Evolutionary conservation across 2,797 vertebrate species (phyloP).

Genomic region (Zalophus californianus): DNA sequence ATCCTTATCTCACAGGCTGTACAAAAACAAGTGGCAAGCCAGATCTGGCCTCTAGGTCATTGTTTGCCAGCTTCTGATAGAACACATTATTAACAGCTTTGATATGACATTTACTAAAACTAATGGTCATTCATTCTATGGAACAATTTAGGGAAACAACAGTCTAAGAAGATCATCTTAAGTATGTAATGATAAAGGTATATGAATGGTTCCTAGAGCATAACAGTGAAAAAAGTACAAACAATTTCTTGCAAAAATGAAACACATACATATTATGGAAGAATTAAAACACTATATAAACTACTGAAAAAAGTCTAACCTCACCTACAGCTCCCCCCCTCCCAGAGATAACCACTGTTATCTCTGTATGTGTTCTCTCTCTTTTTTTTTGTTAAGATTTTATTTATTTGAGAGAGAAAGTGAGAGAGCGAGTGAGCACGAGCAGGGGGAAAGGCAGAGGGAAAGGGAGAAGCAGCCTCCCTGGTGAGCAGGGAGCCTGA

Average conservation of each 20-base stretch:
- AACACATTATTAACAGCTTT: neutral
- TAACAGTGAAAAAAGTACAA: neutral
- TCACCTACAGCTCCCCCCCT: neutral
- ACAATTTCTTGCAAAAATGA: constrained; percentile 2
- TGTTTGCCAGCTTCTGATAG: neutral
- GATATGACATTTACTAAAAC: neutral
- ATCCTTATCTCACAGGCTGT: neutral
- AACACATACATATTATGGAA: neutral
- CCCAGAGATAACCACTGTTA: neutral
- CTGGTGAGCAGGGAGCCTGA: neutral
- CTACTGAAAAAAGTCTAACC: neutral
- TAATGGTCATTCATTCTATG: neutral
- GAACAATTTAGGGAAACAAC: neutral
- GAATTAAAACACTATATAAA: constrained; percentile 5
- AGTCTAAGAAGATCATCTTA: neutral
- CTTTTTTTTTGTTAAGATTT: neutral
- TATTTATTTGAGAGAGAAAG: neutral
- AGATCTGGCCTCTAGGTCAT: neutral
- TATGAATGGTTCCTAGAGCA: neutral
- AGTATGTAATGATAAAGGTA: neutral
- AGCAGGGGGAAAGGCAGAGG: neutral
- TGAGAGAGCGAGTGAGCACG: neutral
- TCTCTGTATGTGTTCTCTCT: neutral
- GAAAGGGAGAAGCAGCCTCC: neutral
- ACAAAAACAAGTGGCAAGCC: neutral